Evolutionary conservation across 2,888 invertebrate genomes (phyloP).

Genomic region (Caenorhabditis doughertyi): DNA sequence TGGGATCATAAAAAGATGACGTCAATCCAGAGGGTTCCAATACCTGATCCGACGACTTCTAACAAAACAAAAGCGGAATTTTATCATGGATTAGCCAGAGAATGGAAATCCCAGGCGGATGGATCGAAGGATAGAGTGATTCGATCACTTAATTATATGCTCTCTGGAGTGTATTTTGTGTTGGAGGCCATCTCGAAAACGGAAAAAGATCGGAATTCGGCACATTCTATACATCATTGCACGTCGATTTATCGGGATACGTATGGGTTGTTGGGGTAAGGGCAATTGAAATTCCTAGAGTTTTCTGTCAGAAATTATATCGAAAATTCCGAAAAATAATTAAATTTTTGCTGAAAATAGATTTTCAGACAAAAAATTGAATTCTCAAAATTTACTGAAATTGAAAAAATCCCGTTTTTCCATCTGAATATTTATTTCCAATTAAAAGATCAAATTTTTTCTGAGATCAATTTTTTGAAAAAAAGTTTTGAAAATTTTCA

Average conservation of each 20-base stretch:
- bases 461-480: too few species aligned
- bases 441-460: too few species aligned
- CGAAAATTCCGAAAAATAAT: too few species aligned
- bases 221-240: constrained; percentile 12
- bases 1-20: constrained; percentile 45
- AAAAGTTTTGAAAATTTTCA: too few species aligned
- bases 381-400: too few species aligned
- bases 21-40: constrained; percentile 25
- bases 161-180: constrained; percentile 48
- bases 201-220: constrained; percentile 27
- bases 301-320: too few species aligned
- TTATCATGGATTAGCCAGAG: constrained; percentile 53
- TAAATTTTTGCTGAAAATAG: too few species aligned
- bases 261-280: constrained; percentile 42
- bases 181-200: constrained; percentile 35
- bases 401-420: too few species aligned
- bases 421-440: too few species aligned
- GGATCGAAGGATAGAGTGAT: constrained; percentile 32
- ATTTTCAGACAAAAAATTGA: too few species aligned
- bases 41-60: constrained; percentile 25
- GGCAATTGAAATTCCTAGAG: too few species aligned
- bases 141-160: constrained; percentile 47
- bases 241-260: constrained; percentile 43
- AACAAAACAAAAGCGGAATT: constrained; percentile 34
- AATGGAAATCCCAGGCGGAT: constrained; percentile 49